Percentiles rank a stretch among this genome's conserved stretches.
Evolutionary conservation across 2,888 invertebrate genomes (phyloP).

Genomic region (Trichogramma dendrolimi): DNA sequence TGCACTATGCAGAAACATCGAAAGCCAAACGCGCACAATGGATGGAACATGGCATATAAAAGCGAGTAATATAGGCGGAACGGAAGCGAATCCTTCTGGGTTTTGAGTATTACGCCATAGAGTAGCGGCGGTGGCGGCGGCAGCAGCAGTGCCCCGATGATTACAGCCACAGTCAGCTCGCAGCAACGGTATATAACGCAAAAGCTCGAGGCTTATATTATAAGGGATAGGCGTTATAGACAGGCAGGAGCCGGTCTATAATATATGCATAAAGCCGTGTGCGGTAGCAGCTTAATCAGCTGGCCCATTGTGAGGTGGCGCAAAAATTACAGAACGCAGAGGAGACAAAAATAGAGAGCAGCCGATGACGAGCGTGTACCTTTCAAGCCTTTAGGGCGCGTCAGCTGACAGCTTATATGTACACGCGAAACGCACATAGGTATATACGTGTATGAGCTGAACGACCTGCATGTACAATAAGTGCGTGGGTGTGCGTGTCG

Average conservation of each 20-base stretch:
- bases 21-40: neutral
- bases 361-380: neutral
- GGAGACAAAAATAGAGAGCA: neutral
- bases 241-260: too few relatives aligned
- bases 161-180: conserved; percentile 29
- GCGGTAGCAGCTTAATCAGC: conserved; percentile 41
- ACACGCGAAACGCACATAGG: neutral
- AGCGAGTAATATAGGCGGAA: neutral
- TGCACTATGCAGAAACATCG: conserved; percentile 38
- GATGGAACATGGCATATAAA: neutral
- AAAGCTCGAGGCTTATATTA: too few relatives aligned
- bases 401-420: conserved; percentile 6
- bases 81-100: conserved; percentile 17
- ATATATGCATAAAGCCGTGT: conserved; percentile 5
- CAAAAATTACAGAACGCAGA: conserved; percentile 39
- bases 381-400: neutral
- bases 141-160: conserved; percentile 35
- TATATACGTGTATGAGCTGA: conserved; percentile 2
- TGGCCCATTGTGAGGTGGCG: conserved; percentile 39
- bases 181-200: too few relatives aligned
- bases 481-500: too few relatives aligned
- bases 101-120: too few relatives aligned
- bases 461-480: neutral
- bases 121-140: conserved; percentile 6
- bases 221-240: too few relatives aligned